A percentile compares a stretch with the other conserved stretches of the same genome.
Conservation (phyloP, 1,140 invertebrate species). For the Trichogramma pretiosum region DNA sequence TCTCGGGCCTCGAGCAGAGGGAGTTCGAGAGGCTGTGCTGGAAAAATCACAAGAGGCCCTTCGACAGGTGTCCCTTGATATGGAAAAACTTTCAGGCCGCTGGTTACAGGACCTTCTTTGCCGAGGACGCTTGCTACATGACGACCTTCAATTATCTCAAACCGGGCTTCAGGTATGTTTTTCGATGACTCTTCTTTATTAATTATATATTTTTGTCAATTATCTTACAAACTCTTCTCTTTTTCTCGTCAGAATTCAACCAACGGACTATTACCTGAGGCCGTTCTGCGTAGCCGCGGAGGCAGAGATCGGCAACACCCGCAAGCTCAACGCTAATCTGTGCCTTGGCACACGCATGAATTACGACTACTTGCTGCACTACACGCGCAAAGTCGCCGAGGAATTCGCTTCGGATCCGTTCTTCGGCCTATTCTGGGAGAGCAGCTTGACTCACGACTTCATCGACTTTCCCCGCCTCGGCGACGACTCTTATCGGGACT, state of each 20-base stretch:
- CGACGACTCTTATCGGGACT: constrained; percentile 35
- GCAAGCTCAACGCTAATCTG: constrained; percentile 44
- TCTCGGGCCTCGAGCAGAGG: constrained; percentile 55
- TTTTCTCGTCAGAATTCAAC: constrained; percentile 28
- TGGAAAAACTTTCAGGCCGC: constrained; percentile 48
- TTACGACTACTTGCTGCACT: constrained; percentile 39
- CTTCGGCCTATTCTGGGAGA: constrained; percentile 47
- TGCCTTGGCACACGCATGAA: constrained; percentile 46
- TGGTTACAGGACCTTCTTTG: constrained; percentile 49
- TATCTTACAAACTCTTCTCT: neutral
- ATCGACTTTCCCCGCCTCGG: constrained; percentile 41
- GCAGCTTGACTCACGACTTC: constrained; percentile 46
- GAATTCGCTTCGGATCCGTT: constrained; percentile 43
- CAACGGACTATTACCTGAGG: constrained; percentile 52
- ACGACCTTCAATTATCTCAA: constrained; percentile 52
- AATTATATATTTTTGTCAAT: neutral
- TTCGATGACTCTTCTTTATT: too few species aligned
- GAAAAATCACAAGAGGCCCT: constrained; percentile 39
- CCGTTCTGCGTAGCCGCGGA: constrained; percentile 43
- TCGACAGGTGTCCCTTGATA: constrained; percentile 52
- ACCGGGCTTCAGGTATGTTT: constrained; percentile 41
- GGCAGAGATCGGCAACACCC: constrained; percentile 42
- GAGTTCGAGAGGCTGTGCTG: constrained; percentile 57
- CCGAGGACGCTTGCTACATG: constrained; percentile 50
- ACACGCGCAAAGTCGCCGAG: constrained; percentile 43